Evolutionary conservation across 2,888 invertebrate species (phyloP), one percentile per base, ranked within the genome.

Genomic region (Papilio gigon): DNA sequence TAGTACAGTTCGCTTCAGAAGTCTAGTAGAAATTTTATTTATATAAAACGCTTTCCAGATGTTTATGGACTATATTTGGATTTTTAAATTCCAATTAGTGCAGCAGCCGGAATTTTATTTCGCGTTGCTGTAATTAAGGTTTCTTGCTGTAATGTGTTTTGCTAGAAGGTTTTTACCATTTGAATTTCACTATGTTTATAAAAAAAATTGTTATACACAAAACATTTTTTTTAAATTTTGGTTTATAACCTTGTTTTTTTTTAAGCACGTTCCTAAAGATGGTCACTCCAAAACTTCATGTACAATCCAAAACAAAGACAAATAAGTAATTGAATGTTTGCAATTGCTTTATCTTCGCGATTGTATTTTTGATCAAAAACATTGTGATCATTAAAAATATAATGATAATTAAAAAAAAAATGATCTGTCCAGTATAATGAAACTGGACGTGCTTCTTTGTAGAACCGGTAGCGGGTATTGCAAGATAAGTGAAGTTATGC

Each of bases 351-450:
- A 4, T 58, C 56, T 22, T 12, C 25, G 44, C 65, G 70, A 73
- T 67, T 67, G 73, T 75, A 75, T 71, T 17, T 69, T 42, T 68
- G 67, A 59, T 74, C 75, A 74, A 75, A 74, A 76, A 76, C 67
- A 71, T 72, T 70, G 71, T 68, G 76, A 77, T 76, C 74, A 75
- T 74, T 74, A 77, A 76, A 72, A 77, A 78, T 78, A 77, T 77
- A 74, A 73, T 75, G 75, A 74, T 78, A 77, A 77, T 77, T 77
- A 74, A 75, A 76, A 76, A 76, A 76, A 77, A 75, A 76, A 77
- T 76, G 73, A 76, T 75, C 74, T 70, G 74, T 76, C 74, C 69
- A 70, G 71, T 73, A 71, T 74, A 77, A 76, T 74, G 76, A 76
- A 73, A 70, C 72, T 47, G 40, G 40, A 59, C 62, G 71, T 71